A percentile compares a stretch with the other conserved stretches of the same genome.
phyloP scores from a whole-genome alignment of 2,113 vertebrate genomes.

The Alligator sinensis region DNA sequence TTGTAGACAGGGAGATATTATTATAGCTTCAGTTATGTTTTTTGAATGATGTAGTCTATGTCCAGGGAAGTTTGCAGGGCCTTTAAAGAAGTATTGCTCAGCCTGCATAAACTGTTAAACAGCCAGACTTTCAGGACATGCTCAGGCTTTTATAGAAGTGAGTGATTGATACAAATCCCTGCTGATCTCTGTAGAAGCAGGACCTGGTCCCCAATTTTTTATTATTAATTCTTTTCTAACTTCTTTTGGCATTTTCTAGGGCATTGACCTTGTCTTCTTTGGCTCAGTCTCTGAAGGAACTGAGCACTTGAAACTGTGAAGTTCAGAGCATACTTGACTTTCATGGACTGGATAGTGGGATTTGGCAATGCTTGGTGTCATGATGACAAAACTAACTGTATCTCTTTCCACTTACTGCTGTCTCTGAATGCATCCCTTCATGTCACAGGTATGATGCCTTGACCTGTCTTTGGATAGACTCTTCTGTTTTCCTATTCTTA shows the following conservation, averaged over 20 bases:
- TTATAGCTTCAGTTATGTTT: background rate
- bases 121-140: background rate
- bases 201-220: background rate
- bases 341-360: background rate
- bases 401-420: background rate
- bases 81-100: background rate
- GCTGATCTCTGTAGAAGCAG: accelerated
- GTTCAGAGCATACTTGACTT: background rate
- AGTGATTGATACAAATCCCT: background rate
- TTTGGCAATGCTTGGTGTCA: background rate
- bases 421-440: background rate
- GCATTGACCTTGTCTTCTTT: background rate
- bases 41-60: background rate
- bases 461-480: background rate
- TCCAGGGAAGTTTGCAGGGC: background rate
- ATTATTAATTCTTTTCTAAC: no score
- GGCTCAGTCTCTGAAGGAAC: background rate
- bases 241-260: background rate
- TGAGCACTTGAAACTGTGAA: background rate
- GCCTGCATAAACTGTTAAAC: background rate
- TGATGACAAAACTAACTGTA: background rate
- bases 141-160: background rate
- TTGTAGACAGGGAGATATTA: background rate
- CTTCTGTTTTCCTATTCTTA: background rate
- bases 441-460: background rate